Conservation (phyloP, 2,113 vertebrate genomes). For the Etheostoma cragini region DNA sequence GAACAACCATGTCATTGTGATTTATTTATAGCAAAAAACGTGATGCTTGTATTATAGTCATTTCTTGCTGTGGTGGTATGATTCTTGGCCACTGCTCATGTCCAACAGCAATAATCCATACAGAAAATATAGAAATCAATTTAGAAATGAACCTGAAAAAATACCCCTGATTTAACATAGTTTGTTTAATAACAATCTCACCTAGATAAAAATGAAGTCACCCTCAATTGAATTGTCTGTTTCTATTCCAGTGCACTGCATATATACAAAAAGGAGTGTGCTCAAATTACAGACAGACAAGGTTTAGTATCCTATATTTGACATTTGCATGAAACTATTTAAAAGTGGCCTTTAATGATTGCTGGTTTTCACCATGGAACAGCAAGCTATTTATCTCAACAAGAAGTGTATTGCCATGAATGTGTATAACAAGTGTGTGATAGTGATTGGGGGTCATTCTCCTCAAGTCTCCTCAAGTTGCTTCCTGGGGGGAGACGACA, state of each 20-base stretch:
- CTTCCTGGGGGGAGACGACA: slow-evolving; percentile 10
- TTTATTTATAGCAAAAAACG: neutral
- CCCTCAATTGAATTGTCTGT: neutral
- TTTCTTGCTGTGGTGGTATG: neutral
- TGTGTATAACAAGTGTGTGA: neutral
- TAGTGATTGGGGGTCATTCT: slow-evolving; percentile 1
- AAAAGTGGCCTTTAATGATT: neutral
- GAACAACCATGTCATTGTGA: neutral
- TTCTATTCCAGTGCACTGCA: neutral
- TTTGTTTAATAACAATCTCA: neutral
- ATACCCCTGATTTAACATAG: neutral
- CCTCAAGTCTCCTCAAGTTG: neutral
- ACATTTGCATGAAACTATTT: slow-evolving; percentile 2
- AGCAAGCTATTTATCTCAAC: neutral
- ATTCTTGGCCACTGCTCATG: neutral
- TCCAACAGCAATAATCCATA: neutral
- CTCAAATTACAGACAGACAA: neutral
- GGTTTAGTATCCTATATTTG: neutral
- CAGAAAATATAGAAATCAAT: neutral
- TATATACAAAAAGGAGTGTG: neutral
- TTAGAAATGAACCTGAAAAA: neutral
- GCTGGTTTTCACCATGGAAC: neutral
- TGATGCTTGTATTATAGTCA: neutral
- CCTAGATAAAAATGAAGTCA: neutral
- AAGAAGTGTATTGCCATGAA: neutral